Conservation (phyloP, 2,888 invertebrate species). For the Chirona hameri region DNA sequence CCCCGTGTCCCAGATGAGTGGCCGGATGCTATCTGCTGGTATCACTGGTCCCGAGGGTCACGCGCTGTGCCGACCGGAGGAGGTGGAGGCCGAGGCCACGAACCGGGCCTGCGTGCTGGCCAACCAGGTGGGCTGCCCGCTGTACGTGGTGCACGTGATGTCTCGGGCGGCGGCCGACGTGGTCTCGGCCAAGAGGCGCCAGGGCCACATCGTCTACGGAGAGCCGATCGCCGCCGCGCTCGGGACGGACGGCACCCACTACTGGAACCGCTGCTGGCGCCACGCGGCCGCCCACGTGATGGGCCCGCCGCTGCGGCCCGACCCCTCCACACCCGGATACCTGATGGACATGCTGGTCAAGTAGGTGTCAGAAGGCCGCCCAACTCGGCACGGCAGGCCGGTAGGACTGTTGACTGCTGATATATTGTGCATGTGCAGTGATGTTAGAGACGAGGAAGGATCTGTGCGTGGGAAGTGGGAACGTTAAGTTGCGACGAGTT, state of each 20-base stretch:
- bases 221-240: constrained; percentile 85
- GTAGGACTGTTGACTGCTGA: too few species aligned
- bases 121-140: constrained; percentile 85
- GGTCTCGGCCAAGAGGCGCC: constrained; percentile 61
- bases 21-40: constrained; percentile 77
- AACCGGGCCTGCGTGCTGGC: constrained; percentile 90
- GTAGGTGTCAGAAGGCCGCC: constrained; percentile 31
- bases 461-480: too few species aligned
- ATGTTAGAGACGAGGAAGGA: too few species aligned
- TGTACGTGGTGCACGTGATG: constrained; percentile 95
- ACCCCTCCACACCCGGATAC: constrained; percentile 78
- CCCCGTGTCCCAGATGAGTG: constrained; percentile 62
- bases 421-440: too few species aligned
- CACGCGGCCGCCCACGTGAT: constrained; percentile 94
- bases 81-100: constrained; percentile 93
- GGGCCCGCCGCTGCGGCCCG: constrained; percentile 89
- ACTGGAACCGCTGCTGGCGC: constrained; percentile 77
- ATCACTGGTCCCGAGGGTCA: constrained; percentile 94
- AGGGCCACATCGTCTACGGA: constrained; percentile 72
- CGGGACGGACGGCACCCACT: constrained; percentile 72
- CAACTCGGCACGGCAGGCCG: too few species aligned
- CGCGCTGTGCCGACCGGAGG: constrained; percentile 87
- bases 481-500: too few species aligned
- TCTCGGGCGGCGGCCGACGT: constrained; percentile 82
- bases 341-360: constrained; percentile 57